Evolutionary conservation across 2,888 invertebrate species (phyloP).

Genomic region (Lithophane leautieri): DNA sequence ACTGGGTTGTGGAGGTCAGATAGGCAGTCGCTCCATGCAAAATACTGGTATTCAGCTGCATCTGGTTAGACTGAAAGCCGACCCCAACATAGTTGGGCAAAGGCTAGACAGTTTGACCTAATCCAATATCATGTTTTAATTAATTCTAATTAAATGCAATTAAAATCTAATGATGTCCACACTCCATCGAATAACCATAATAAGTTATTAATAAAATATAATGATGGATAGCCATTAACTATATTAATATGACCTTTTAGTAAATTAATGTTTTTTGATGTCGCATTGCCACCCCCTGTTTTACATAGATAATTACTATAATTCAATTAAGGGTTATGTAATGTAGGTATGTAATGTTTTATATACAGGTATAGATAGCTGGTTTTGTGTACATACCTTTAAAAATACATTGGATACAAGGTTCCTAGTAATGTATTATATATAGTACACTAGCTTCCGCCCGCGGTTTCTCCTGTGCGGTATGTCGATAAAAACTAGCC

Average conservation of each 20-base stretch:
- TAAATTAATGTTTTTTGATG: conserved; percentile 48
- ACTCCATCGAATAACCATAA: conserved; percentile 9
- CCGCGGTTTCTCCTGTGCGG: too few relatives aligned
- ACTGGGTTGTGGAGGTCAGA: too few relatives aligned
- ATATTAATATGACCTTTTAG: conserved; percentile 50
- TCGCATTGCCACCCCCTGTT: not conserved
- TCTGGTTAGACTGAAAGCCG: too few relatives aligned
- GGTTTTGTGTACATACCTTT: not conserved
- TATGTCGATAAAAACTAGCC: too few relatives aligned
- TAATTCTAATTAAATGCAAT: conserved; percentile 4
- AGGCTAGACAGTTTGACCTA: too few relatives aligned
- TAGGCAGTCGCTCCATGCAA: too few relatives aligned
- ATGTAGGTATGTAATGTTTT: not conserved
- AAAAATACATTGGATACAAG: not conserved
- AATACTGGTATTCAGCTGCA: too few relatives aligned
- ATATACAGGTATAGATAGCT: not conserved
- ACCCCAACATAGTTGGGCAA: too few relatives aligned
- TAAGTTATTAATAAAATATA: conserved; percentile 50
- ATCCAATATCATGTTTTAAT: too few relatives aligned
- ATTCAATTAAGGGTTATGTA: conserved; percentile 28
- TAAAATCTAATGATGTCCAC: conserved; percentile 3
- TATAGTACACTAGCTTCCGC: too few relatives aligned
- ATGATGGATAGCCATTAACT: conserved; percentile 31
- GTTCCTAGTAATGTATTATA: too few relatives aligned
- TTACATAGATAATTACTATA: conserved; percentile 31